Conservation (phyloP, 92 coral and sea anemone species). For the Montipora capitata region DNA sequence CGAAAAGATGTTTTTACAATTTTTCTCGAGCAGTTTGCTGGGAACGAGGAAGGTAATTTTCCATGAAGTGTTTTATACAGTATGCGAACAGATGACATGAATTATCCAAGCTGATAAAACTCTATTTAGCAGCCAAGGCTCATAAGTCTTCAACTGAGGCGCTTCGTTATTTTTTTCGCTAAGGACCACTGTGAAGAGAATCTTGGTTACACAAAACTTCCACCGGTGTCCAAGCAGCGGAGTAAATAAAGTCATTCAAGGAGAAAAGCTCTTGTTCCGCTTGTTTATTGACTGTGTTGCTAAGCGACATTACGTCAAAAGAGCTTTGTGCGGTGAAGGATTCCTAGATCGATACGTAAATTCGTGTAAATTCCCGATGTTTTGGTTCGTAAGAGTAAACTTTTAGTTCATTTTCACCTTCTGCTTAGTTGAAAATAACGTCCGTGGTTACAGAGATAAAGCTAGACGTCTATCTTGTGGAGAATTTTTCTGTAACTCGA, state of each 20-base stretch:
- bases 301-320: conserved; percentile 82
- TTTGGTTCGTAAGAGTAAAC: conserved; percentile 3
- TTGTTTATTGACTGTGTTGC: conserved; percentile 86
- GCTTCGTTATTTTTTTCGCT: no score
- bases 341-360: no score
- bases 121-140: no score
- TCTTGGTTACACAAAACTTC: conserved; percentile 71
- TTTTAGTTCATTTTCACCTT: not conserved
- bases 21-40: no score
- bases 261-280: conserved; percentile 2
- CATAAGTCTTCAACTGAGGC: no score
- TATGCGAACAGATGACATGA: no score
- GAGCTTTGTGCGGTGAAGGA: conserved; percentile 36
- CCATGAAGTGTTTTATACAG: no score
- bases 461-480: not conserved
- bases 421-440: not conserved
- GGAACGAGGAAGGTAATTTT: no score
- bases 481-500: not conserved
- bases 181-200: not conserved
- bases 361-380: not conserved
- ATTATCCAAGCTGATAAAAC: no score
- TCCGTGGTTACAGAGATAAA: not conserved
- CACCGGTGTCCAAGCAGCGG: conserved; percentile 60
- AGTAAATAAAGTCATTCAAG: conserved; percentile 37
- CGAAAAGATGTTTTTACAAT: no score